Evolutionary conservation across 2,113 vertebrate genomes (phyloP), one percentile per base, ranked within the genome.

Genomic region (Ancistrus triradiatus): DNA sequence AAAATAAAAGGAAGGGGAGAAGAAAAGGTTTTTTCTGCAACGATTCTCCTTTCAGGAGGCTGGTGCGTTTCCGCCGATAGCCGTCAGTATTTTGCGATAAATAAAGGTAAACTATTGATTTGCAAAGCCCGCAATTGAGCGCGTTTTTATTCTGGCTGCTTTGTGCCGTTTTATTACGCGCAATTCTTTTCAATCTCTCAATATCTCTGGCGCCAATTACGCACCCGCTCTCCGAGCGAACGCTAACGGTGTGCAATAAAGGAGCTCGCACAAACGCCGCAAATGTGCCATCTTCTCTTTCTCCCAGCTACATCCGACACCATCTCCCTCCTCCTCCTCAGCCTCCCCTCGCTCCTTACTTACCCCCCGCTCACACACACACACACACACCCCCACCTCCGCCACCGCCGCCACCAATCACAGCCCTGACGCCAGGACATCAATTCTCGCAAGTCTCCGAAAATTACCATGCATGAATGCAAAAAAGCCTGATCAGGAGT

Each of bases 401-500:
- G 37, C 43, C 62, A 35, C 76, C 73, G 49, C 75, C 56, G 63
- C 74, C 73, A 79, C 88, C 91, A 88, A 84, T 82, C 81, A 84
- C 84, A 79, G 84, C 80, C 77, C 81, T 70, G 77, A 91, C 78
- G 85, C 91, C 90, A 91, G 94, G 93, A 95, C 95, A 97, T 96
- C 94, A 95, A 95, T 96, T 97, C 94, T 94, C 91, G 91, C 92
- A 95, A 95, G 93, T 98, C 91, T 90, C 90, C 86, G 89, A 94
- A 95, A 96, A 98, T 97, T 96, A 96, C 92, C 93, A 97, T 97
- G 93, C 93, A 95, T 96, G 94, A 96, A 98, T 98, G 94, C 95
- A 98, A 95, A 96, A 86, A 94, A 94, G 92, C 91, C 95, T 98
- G 95, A 98, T 97, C 95, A 97, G 93, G 91, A 98, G 94, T 98